Conservation (phyloP, 2,797 vertebrate genomes). For the Tenualosa thibaudeaui region DNA sequence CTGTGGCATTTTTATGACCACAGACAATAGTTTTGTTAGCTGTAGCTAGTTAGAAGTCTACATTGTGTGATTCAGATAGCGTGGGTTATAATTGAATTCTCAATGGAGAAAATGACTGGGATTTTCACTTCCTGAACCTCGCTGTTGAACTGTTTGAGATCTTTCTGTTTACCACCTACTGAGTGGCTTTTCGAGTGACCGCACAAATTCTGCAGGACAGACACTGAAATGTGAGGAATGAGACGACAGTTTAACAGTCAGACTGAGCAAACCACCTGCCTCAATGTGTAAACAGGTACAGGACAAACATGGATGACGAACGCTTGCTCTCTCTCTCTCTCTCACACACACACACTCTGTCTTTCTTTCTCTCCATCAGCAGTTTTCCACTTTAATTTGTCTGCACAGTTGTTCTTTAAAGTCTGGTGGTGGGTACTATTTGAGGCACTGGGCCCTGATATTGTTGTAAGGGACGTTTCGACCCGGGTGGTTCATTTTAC, state of each 20-base stretch:
- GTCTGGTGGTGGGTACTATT: constrained; percentile 19
- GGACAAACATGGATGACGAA: not conserved
- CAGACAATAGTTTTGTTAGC: too few relatives aligned
- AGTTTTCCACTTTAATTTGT: constrained; percentile 23
- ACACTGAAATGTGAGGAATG: not conserved
- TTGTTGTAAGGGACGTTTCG: not conserved
- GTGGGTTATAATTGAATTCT: too few relatives aligned
- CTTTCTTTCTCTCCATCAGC: not conserved
- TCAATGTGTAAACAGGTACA: constrained; percentile 11
- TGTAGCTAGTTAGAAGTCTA: too few relatives aligned
- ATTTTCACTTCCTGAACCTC: too few relatives aligned
- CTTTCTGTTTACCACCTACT: too few relatives aligned
- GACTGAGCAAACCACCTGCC: not conserved
- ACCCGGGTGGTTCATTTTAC: constrained; percentile 20
- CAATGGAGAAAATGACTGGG: too few relatives aligned
- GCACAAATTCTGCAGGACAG: constrained; percentile 14
- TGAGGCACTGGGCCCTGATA: not conserved
- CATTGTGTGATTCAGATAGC: too few relatives aligned
- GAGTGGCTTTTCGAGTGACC: not conserved
- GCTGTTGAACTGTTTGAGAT: too few relatives aligned
- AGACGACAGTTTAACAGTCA: not conserved
- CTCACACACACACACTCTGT: not conserved
- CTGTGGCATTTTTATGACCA: too few relatives aligned
- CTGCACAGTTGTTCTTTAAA: not conserved
- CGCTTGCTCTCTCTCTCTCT: not conserved